Evolutionary conservation across 2,888 invertebrate species (phyloP), one percentile per base, ranked within the genome.

Genomic region (Cerastis leucographa): DNA sequence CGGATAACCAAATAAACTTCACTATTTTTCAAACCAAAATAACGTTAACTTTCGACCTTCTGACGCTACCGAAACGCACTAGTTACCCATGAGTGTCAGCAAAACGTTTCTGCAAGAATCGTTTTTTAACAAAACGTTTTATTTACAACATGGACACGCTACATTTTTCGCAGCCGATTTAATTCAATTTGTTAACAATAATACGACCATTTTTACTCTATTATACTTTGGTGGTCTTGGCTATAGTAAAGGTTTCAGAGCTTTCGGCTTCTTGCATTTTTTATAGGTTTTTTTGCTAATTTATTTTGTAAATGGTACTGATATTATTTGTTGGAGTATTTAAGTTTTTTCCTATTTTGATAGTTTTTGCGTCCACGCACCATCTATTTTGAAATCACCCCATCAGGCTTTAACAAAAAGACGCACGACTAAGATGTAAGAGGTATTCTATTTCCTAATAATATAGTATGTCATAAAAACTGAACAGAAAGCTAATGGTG

Each of bases 101-200:
- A 85, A 19, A 67, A 77, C 67, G 78, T 75, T 62, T 76, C 56
- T 78, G 78, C 22, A 66, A 62, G 54, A 61, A 68, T 62, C 75
- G 84, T 90, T 88, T 89, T 79, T 69, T 70, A 59, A 72, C n/a
- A 83, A 84, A 86, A 84, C 82, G 75, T 88, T 88, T 90, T 92
- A 88, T 91, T 90, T 90, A 87, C 82, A 80, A 87, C 87, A 88
- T 90, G 88, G 90, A 91, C 91, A 91, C 84, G 90, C 87, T 88
- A 90, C 89, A 88, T 92, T 91, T 91, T 93, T 92, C 89, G 88
- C 92, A 89, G 86, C 83, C 91, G 90, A 92, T 95, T 95, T 95
- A 96, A 95, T 95, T 93, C 95, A 94, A 96, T 95, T 95, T 95
- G 90, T 85, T 91, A 93, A 94, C 94, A 95, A 95, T 94, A 89